Evolutionary conservation across 2,888 invertebrate species (phyloP), one percentile per base, ranked within the genome.

Genomic region (Trachelus tabidus): DNA sequence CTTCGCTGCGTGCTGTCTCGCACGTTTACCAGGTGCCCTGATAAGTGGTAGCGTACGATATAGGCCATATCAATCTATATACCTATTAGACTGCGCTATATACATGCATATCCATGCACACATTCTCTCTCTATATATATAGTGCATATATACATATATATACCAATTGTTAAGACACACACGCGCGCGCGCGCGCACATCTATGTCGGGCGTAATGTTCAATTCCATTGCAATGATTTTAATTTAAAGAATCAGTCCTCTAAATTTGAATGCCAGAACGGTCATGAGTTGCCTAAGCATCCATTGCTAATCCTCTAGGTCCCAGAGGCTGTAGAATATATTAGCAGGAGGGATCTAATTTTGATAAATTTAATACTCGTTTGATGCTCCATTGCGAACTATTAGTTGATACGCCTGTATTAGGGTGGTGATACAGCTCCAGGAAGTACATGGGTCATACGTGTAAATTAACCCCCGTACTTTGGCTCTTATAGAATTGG

Each of bases 1-100:
- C 79, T 80, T 78, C 82, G 75, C 76, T 85, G 85, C 87, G 88
- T 89, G 88, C 84, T 82, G 84, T 86, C 80, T 85, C 81, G 87
- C 89, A 86, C 88, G 89, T 88, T 86, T 83, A 77, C 85, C 86
- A 78, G 75, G 75, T 68, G 75, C 76, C 40, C 68, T 76, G 78
- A 75, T 78, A 76, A 78, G 79, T 79, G 69, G 34, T 40, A 12
- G 35, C 33, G 6, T 71, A n/a, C 71, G 12, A 71, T 71, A 71
- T 34, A 71, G 31, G 33, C 71, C 31, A 31, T 9, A 33, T 31
- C 71, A 34, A 71, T 71, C 31, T 71, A 71, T 71, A 71, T 56
- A 56, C 56, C 56, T 56, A 56, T 56, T 40, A 40, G 15, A 40
- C 15, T 40, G 6, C 23, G 23, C 23, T 56, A 23, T 56, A 56